phyloP scores from a whole-genome alignment of 1,140 invertebrate genomes.

The Diploscapter pachys region DNA sequence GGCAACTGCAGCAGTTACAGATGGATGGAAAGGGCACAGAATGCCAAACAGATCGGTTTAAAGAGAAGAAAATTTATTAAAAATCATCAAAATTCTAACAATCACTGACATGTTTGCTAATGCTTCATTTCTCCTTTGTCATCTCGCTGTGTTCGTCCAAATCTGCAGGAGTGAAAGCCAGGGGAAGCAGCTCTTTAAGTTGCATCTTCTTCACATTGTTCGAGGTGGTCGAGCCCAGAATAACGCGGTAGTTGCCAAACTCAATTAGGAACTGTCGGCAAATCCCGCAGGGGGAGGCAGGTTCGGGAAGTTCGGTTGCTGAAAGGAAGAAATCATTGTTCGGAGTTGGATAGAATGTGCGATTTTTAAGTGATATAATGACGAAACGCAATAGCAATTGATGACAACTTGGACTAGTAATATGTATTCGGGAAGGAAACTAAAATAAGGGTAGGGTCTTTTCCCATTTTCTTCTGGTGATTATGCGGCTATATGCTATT shows the following conservation, averaged over 20 bases:
- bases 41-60: no score
- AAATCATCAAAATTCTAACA: no score
- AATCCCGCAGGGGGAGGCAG: conserved; percentile 82
- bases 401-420: no score
- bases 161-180: conserved; percentile 60
- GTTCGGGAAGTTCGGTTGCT: conserved; percentile 60
- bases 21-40: no score
- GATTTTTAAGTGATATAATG: no score
- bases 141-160: conserved; percentile 28
- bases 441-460: conserved; percentile 6
- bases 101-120: no score
- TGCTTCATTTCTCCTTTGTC: no score
- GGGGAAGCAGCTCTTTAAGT: conserved; percentile 62
- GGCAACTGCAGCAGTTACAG: no score
- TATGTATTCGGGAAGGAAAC: no score
- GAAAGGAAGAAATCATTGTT: conserved; percentile 62
- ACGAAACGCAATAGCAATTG: no score
- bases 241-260: conserved; percentile 43
- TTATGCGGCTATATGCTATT: neutral
- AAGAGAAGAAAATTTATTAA: no score
- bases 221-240: conserved; percentile 70
- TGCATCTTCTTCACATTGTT: conserved; percentile 61
- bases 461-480: conserved; percentile 62
- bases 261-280: conserved; percentile 73
- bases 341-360: neutral